Evolutionary conservation across 2,888 invertebrate genomes (phyloP).

Genomic region (Drosophila pseudotakahashii): DNA sequence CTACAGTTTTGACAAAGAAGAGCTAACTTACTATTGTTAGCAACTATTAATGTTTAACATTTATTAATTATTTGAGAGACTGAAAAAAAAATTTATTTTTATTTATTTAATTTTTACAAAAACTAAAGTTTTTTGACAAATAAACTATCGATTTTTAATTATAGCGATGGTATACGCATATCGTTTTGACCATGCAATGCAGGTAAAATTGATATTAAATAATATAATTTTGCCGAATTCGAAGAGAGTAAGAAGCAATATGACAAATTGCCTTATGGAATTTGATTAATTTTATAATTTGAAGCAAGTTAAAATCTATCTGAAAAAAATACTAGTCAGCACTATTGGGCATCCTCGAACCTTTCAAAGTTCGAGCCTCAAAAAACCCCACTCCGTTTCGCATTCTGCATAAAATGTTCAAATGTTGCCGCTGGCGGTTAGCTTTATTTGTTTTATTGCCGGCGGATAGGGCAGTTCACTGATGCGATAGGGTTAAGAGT

Average conservation of each 20-base stretch:
- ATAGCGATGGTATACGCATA: too few species aligned
- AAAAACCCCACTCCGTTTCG: slow-evolving; percentile 7
- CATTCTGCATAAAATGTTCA: slow-evolving; percentile 67
- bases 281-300: not conserved
- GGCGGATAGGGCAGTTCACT: slow-evolving; percentile 40
- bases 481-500: slow-evolving; percentile 25
- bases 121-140: too few species aligned
- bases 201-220: too few species aligned
- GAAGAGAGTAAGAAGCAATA: too few species aligned
- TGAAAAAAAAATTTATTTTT: too few species aligned
- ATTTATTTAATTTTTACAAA: too few species aligned
- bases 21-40: not conserved
- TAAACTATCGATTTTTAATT: too few species aligned
- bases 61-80: too few species aligned
- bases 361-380: not conserved
- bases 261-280: not conserved
- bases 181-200: too few species aligned
- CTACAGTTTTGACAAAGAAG: not conserved
- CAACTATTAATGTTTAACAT: too few species aligned
- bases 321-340: not conserved
- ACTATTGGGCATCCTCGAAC: not conserved
- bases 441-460: slow-evolving; percentile 78
- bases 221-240: too few species aligned
- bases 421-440: slow-evolving; percentile 57
- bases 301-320: not conserved